These are phyloP conservation scores for Choristoneura fumiferana DNA, from an alignment of 1,140 invertebrate species.

Conservation along the genomic window DNA sequence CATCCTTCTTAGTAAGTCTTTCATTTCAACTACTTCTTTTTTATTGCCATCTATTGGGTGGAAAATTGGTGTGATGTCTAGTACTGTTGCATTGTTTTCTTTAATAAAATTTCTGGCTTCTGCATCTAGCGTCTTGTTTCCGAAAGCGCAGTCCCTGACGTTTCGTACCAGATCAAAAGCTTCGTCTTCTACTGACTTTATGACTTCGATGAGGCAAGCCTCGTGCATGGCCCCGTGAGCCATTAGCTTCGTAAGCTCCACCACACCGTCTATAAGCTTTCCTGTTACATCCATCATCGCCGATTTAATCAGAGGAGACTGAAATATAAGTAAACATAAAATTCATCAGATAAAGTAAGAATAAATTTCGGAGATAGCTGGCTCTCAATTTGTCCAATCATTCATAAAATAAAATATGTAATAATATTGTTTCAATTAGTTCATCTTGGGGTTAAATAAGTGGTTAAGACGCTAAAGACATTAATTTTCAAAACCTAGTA, in stretches of 20 bases:
- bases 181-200: conserved; percentile 59
- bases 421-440: too few species aligned
- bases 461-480: too few species aligned
- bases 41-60: conserved; percentile 21
- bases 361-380: too few species aligned
- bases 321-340: conserved; percentile 25
- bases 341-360: neutral
- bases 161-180: conserved; percentile 43
- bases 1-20: conserved; percentile 50
- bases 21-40: conserved; percentile 38
- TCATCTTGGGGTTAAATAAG: too few species aligned
- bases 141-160: conserved; percentile 46
- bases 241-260: conserved; percentile 61
- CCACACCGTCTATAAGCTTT: conserved; percentile 58
- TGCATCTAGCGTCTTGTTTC: conserved; percentile 30
- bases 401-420: too few species aligned
- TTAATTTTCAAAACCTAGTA: too few species aligned
- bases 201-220: conserved; percentile 68
- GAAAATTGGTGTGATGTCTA: conserved; percentile 43
- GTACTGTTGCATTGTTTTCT: conserved; percentile 56
- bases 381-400: too few species aligned
- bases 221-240: conserved; percentile 69
- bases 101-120: conserved; percentile 39
- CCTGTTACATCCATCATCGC: conserved; percentile 63
- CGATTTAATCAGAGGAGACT: conserved; percentile 66